Conservation (phyloP, 2,113 vertebrate genomes). For the Octodon degus region DNA sequence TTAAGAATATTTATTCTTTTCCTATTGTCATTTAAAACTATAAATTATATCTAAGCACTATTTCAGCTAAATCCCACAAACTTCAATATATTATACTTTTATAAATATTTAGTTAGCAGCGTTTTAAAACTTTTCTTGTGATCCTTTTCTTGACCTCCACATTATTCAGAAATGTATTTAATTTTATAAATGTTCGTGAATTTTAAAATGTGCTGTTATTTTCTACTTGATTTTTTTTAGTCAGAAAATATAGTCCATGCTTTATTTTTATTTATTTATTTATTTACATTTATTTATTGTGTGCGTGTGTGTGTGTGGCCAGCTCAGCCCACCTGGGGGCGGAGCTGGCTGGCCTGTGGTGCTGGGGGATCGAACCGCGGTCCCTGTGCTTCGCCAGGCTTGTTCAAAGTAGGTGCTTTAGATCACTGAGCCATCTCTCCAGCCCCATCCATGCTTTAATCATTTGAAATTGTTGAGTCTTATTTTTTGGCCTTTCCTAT, state of each 20-base stretch:
- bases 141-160: background rate
- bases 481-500: background rate
- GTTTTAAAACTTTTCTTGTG: background rate
- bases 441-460: background rate
- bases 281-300: too few species aligned
- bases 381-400: too few species aligned
- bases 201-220: slow-evolving; percentile 1
- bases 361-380: too few species aligned
- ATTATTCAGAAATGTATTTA: background rate
- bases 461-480: background rate
- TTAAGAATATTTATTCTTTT: background rate
- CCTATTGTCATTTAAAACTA: background rate
- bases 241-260: background rate
- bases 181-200: background rate
- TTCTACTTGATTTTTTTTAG: background rate
- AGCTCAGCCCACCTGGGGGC: too few species aligned
- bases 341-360: too few species aligned
- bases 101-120: background rate
- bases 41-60: background rate
- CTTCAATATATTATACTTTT: background rate
- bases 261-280: too few species aligned
- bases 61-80: background rate
- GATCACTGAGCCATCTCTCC: too few species aligned
- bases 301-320: too few species aligned
- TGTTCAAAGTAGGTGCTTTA: too few species aligned